A percentile compares a stretch with the other conserved stretches of the same genome.
phyloP scores from a whole-genome alignment of 2,113 vertebrate genomes.

The Mesitornis unicolor region DNA sequence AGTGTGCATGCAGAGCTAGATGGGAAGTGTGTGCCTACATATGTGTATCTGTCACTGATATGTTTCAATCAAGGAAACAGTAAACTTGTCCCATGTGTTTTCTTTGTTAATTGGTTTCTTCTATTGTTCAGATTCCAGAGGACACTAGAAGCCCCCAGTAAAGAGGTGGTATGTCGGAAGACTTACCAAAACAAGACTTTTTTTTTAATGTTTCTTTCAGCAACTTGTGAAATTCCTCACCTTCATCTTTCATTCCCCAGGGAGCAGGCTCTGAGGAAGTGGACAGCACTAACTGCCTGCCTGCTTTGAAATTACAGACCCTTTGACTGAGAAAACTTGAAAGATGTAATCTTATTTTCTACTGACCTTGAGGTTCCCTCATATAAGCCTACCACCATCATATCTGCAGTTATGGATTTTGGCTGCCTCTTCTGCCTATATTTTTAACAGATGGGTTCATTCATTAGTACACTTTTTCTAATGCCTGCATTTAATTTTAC shows the following conservation, averaged over 20 bases:
- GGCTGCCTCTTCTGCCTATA: conserved; percentile 20
- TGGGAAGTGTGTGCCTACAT: not conserved
- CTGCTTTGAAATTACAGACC: conserved; percentile 37
- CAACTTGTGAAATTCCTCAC: conserved; percentile 68
- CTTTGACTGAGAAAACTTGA: conserved; percentile 7
- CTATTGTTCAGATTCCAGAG: conserved; percentile 34
- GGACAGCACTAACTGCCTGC: not conserved
- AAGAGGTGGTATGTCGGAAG: not conserved
- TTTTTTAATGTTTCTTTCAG: not conserved
- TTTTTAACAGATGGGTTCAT: conserved; percentile 33
- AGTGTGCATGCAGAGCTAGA: not conserved
- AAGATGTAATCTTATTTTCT: not conserved
- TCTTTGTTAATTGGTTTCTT: conserved; percentile 55
- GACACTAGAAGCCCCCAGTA: not conserved
- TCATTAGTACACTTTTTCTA: not conserved
- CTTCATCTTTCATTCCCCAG: conserved; percentile 4
- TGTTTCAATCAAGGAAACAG: not conserved
- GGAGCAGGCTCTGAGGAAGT: not conserved
- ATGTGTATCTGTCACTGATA: conserved; percentile 8
- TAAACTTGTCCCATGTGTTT: conserved; percentile 52
- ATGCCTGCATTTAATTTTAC: conserved; percentile 8
- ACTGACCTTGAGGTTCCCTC: not conserved
- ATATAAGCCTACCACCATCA: not conserved
- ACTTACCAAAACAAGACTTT: conserved; percentile 33
- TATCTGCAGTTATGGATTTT: conserved; percentile 3